These are phyloP conservation scores for Synergus umbraculus DNA, from an alignment of 2,888 invertebrate genomes.

Conservation along the genomic window DNA sequence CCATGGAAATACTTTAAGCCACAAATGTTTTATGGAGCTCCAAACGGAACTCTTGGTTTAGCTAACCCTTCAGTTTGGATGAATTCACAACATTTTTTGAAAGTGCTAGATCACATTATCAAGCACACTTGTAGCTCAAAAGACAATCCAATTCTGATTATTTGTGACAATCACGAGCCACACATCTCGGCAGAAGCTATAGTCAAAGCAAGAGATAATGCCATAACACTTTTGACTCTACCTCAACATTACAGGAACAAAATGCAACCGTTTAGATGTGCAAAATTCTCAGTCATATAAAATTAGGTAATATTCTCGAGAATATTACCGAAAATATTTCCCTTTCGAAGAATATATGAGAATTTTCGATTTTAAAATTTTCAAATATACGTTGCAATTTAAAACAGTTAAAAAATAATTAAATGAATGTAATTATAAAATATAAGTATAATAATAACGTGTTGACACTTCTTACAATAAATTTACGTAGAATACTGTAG, in stretches of 20 bases:
- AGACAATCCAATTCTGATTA: slow-evolving; percentile 61
- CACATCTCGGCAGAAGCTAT: slow-evolving; percentile 56
- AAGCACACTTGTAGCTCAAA: slow-evolving; percentile 58
- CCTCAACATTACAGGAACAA: slow-evolving; percentile 69
- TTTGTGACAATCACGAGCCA: slow-evolving; percentile 62
- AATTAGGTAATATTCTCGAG: no score
- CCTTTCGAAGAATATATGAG: no score
- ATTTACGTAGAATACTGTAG: no score
- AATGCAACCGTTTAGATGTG: slow-evolving; percentile 55
- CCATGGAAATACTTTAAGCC: slow-evolving; percentile 50
- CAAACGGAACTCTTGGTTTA: slow-evolving; percentile 49
- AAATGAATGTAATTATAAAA: no score
- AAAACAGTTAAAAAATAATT: no score
- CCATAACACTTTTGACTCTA: slow-evolving; percentile 66
- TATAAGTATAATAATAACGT: no score
- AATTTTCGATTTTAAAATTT: no score
- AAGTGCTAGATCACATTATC: slow-evolving; percentile 65
- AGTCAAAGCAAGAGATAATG: slow-evolving; percentile 63
- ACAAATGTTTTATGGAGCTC: slow-evolving; percentile 47
- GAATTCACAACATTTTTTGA: slow-evolving; percentile 48
- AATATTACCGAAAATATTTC: no score
- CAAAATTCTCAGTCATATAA: no score
- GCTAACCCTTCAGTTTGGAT: slow-evolving; percentile 55
- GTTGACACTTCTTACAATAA: no score
- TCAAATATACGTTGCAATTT: no score